Evolutionary conservation across 2,113 vertebrate genomes (phyloP).

Genomic region (Ptyas mucosa): DNA sequence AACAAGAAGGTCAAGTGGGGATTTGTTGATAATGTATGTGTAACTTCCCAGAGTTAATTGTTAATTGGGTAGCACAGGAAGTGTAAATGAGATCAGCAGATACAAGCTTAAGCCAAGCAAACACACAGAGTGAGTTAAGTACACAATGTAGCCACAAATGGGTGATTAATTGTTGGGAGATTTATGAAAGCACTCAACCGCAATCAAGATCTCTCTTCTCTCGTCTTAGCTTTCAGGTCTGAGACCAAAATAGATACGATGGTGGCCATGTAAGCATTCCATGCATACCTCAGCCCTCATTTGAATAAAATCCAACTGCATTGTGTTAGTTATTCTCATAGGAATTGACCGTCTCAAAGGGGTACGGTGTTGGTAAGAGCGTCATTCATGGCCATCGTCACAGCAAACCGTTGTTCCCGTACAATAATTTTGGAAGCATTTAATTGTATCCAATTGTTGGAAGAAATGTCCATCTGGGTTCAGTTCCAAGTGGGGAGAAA

Average conservation of each 20-base stretch:
- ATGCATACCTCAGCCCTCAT: neutral
- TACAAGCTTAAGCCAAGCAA: neutral
- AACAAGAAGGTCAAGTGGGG: constrained; percentile 23
- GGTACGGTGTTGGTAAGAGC: neutral
- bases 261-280: neutral
- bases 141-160: neutral
- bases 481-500: no score
- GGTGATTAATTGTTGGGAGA: constrained; percentile 2
- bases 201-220: neutral
- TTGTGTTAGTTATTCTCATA: neutral
- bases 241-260: neutral
- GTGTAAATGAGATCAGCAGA: neutral
- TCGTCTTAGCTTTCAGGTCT: neutral
- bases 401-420: neutral
- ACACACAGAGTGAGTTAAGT: neutral
- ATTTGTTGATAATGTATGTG: neutral
- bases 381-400: neutral
- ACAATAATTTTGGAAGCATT: neutral
- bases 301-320: neutral
- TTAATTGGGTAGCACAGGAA: constrained; percentile 5
- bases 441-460: neutral
- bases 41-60: constrained; percentile 2
- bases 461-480: no score
- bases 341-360: neutral
- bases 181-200: neutral